Conservation (phyloP, 2,797 vertebrate genomes). For the Gobionotothen gibberifrons region DNA sequence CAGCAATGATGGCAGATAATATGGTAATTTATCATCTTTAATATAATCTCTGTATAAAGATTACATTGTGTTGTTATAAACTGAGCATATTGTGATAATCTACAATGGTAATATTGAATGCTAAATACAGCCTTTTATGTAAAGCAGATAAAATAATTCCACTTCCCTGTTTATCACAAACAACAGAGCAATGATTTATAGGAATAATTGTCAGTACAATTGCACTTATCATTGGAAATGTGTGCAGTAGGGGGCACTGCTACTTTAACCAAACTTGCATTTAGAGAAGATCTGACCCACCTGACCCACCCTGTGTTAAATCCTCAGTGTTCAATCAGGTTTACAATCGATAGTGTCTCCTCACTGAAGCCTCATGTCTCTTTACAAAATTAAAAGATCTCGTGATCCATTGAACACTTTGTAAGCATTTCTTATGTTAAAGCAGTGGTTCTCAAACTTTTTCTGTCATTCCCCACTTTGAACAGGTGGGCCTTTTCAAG, state of each 20-base stretch:
- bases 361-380: not conserved
- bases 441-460: too few relatives aligned
- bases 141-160: not conserved
- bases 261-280: not conserved
- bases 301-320: not conserved
- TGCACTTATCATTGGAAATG: not conserved
- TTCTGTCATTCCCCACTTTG: too few relatives aligned
- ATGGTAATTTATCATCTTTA: not conserved
- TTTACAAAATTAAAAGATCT: not conserved
- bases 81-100: not conserved
- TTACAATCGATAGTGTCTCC: conserved; percentile 3
- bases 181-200: not conserved
- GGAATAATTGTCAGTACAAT: not conserved
- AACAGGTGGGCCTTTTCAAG: too few relatives aligned
- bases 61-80: not conserved
- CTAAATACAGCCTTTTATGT: not conserved
- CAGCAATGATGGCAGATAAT: not conserved
- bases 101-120: not conserved
- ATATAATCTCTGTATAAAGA: not conserved
- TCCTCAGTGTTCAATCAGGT: conserved; percentile 1
- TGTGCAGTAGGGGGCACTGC: conserved; percentile 1
- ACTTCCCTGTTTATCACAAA: not conserved
- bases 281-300: not conserved
- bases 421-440: not conserved
- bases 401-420: not conserved